Percentiles rank a stretch among this genome's conserved stretches.
phyloP scores from a whole-genome alignment of 1,140 invertebrate genomes.

The Campodea augens region DNA sequence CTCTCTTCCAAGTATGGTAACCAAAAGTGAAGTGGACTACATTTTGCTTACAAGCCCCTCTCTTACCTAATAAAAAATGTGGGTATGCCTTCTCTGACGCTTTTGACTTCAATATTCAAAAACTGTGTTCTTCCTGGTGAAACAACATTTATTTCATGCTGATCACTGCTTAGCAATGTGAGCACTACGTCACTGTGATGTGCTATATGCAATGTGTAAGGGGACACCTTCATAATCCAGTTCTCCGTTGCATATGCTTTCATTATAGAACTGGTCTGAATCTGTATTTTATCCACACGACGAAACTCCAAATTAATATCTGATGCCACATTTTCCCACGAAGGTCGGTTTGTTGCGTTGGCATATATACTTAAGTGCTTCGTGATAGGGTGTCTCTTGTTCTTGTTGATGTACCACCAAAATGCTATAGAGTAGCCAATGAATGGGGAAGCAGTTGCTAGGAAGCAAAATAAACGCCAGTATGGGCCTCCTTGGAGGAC shows the following conservation, averaged over 20 bases:
- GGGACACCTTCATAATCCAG: slow-evolving; percentile 71
- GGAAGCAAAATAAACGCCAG: slow-evolving; percentile 5
- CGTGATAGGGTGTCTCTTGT: slow-evolving; percentile 52
- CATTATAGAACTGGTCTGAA: slow-evolving; percentile 42
- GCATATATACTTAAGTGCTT: slow-evolving; percentile 31
- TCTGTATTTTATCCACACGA: slow-evolving; percentile 53
- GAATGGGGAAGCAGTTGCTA: slow-evolving; percentile 15
- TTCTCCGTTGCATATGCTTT: slow-evolving; percentile 60
- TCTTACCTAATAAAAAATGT: slow-evolving; percentile 35
- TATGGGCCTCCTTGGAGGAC: neutral
- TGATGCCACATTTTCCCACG: slow-evolving; percentile 43
- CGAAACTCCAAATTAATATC: slow-evolving; percentile 59
- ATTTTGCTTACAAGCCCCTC: too few relatives aligned
- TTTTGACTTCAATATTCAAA: slow-evolving; percentile 58
- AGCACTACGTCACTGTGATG: slow-evolving; percentile 59
- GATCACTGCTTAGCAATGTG: slow-evolving; percentile 48
- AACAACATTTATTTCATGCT: slow-evolving; percentile 40
- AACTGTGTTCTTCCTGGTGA: slow-evolving; percentile 45
- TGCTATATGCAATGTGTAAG: slow-evolving; percentile 49
- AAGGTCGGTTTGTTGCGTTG: slow-evolving; percentile 27
- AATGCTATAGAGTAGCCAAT: slow-evolving; percentile 14
- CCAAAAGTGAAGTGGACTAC: too few relatives aligned
- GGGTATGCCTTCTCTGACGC: slow-evolving; percentile 30
- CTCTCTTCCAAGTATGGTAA: too few relatives aligned
- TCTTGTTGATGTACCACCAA: slow-evolving; percentile 45